Evolutionary conservation across 2,113 vertebrate species (phyloP).

Genomic region (Scortum barcoo): DNA sequence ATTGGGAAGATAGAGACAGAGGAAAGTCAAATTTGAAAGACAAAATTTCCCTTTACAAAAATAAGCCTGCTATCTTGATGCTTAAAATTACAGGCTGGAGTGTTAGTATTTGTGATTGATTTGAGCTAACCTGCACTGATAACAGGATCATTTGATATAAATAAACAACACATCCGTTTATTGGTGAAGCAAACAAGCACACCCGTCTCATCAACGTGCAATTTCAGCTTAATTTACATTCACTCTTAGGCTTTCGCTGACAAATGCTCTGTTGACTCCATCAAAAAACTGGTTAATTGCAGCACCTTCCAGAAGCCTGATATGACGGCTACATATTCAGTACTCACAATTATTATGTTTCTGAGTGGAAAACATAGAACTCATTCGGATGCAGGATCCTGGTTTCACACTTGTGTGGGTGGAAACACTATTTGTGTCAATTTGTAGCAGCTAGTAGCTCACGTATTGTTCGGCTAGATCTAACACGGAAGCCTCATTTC

Average conservation of each 20-base stretch:
- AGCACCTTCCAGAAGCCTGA: neutral
- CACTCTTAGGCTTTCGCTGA: slow-evolving; percentile 12
- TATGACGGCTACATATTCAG: slow-evolving; percentile 38
- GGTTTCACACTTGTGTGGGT: slow-evolving; percentile 18
- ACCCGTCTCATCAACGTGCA: slow-evolving; percentile 9
- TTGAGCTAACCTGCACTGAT: neutral
- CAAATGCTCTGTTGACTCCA: slow-evolving; percentile 42
- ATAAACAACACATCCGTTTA: neutral
- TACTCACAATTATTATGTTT: slow-evolving; percentile 16
- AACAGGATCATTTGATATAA: neutral
- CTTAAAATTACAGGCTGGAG: neutral
- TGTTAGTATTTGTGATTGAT: neutral
- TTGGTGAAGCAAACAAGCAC: slow-evolving; percentile 3
- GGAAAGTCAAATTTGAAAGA: neutral
- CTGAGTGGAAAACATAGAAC: neutral
- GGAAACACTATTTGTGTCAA: slow-evolving; percentile 5
- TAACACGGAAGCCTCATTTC: slow-evolving; percentile 5
- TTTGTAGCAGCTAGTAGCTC: slow-evolving; percentile 24
- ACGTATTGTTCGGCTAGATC: neutral
- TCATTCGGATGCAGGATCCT: slow-evolving; percentile 16
- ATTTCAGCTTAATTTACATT: slow-evolving; percentile 30
- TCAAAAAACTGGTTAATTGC: slow-evolving; percentile 15
- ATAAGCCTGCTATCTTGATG: neutral
- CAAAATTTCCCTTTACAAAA: neutral
- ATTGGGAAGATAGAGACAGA: neutral